phyloP scores from a whole-genome alignment of 2,888 invertebrate species.

The Drosophila antonietae region DNA sequence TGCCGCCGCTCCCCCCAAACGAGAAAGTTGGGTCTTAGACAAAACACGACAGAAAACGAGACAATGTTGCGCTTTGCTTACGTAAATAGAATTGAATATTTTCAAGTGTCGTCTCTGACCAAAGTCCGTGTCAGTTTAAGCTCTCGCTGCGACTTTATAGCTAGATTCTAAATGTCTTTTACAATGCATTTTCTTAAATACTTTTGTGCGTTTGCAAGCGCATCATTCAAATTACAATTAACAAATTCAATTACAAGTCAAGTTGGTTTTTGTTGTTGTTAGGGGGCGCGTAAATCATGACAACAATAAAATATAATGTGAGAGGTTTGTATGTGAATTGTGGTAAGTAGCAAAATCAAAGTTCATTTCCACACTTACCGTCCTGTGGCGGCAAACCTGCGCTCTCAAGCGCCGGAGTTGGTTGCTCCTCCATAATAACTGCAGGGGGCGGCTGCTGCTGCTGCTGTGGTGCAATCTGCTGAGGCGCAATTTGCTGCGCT shows the following conservation, averaged over 20 bases:
- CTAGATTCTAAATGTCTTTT: constrained; percentile 62
- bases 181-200: constrained; percentile 55
- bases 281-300: constrained; percentile 64
- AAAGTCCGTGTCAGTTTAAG: constrained; percentile 37
- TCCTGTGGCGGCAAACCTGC: constrained; percentile 81
- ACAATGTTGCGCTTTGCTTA: constrained; percentile 27
- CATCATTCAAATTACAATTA: constrained; percentile 51
- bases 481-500: constrained; percentile 27
- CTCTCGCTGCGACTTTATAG: constrained; percentile 48
- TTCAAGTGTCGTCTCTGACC: constrained; percentile 34
- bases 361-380: constrained; percentile 82
- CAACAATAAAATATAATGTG: constrained; percentile 74
- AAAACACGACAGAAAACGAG: constrained; percentile 54
- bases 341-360: constrained; percentile 51
- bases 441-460: constrained; percentile 37
- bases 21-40: constrained; percentile 51
- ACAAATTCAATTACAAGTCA: constrained; percentile 36
- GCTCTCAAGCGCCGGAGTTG: constrained; percentile 58
- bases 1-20: constrained; percentile 48
- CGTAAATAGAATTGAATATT: constrained; percentile 37
- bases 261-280: constrained; percentile 37
- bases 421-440: constrained; percentile 53
- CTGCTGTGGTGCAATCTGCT: constrained; percentile 1
- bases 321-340: constrained; percentile 74
- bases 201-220: constrained; percentile 37